A percentile compares a stretch with the other conserved stretches of the same genome.
phyloP scores from a whole-genome alignment of 2,888 invertebrate genomes.

The Tenthredo distinguenda region DNA sequence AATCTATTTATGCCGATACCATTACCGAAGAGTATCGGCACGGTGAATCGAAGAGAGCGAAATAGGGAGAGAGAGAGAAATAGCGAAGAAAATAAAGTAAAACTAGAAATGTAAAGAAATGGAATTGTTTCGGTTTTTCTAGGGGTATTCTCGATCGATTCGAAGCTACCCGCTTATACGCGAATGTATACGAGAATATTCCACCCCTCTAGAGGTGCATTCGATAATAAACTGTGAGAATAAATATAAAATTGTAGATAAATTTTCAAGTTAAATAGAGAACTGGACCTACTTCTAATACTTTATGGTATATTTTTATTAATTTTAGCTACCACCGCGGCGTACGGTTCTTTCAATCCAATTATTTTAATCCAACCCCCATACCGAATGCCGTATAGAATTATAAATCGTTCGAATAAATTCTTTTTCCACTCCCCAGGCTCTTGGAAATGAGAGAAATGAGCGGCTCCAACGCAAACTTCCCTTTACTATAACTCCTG shows the following conservation, averaged over 20 bases:
- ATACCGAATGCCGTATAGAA: not conserved
- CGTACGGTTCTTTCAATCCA: not conserved
- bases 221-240: not conserved
- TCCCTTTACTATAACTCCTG: conserved; percentile 45
- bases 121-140: conserved; percentile 21
- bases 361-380: conserved; percentile 16
- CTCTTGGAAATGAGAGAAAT: conserved; percentile 40
- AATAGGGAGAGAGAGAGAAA: not conserved
- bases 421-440: not conserved
- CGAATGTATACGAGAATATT: not conserved
- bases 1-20: conserved; percentile 42
- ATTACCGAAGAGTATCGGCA: conserved; percentile 11
- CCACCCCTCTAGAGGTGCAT: not conserved
- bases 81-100: not conserved
- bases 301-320: not conserved
- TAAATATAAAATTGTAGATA: not conserved
- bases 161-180: not conserved
- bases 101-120: conserved; percentile 23
- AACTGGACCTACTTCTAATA: not conserved
- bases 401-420: conserved; percentile 42
- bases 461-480: conserved; percentile 43
- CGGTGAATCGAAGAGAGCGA: not conserved
- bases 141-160: conserved; percentile 16
- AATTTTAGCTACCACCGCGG: not conserved
- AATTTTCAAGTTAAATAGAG: not conserved